Conservation (phyloP, 1,140 invertebrate genomes). For the Diploscapter pachys region DNA sequence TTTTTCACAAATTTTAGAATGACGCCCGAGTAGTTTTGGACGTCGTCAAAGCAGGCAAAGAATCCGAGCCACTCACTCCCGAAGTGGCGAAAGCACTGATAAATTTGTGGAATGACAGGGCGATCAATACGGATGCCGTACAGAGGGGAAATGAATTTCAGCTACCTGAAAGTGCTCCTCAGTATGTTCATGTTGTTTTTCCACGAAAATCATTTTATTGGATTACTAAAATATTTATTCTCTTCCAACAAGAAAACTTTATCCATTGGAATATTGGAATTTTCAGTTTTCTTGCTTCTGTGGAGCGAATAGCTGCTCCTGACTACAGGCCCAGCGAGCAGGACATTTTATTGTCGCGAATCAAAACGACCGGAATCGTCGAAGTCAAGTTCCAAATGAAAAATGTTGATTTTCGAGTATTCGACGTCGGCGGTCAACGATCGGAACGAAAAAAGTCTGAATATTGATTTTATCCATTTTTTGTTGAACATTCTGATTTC, state of each 20-base stretch:
- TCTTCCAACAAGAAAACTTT: too few relatives aligned
- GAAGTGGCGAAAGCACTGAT: slow-evolving; percentile 52
- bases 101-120: slow-evolving; percentile 60
- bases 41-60: slow-evolving; percentile 54
- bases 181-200: slow-evolving; percentile 76
- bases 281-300: slow-evolving; percentile 70
- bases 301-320: slow-evolving; percentile 83
- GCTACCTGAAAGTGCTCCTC: slow-evolving; percentile 62
- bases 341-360: slow-evolving; percentile 92
- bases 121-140: slow-evolving; percentile 57
- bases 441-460: slow-evolving; percentile 61
- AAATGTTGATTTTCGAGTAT: slow-evolving; percentile 58
- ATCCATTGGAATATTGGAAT: slow-evolving; percentile 75
- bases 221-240: slow-evolving; percentile 89
- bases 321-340: slow-evolving; percentile 93
- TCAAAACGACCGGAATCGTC: slow-evolving; percentile 88
- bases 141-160: slow-evolving; percentile 62
- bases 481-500: not conserved
- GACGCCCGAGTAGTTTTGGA: slow-evolving; percentile 41
- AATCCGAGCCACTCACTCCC: slow-evolving; percentile 49
- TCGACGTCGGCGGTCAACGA: slow-evolving; percentile 64
- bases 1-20: slow-evolving; percentile 11
- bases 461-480: too few relatives aligned
- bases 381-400: slow-evolving; percentile 79
- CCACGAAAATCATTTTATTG: slow-evolving; percentile 74